These are phyloP conservation scores for Chrysaora quinquecirrha DNA, from an alignment of 30 jellyfish, hydroid and myxozoan genomes.

Conservation along the genomic window DNA sequence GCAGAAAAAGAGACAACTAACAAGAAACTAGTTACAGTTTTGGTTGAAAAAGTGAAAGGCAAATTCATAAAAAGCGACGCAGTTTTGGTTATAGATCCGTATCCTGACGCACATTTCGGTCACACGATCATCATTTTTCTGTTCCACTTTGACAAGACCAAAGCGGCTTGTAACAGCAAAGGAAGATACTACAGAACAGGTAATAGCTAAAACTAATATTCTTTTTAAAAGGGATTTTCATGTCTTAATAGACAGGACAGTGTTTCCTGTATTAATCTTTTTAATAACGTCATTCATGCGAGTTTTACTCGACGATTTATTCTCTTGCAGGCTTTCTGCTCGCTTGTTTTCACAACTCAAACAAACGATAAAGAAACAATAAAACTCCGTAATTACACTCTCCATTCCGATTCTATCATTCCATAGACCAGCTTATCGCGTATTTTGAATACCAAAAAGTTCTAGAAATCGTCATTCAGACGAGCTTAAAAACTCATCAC, in stretches of 20 bases:
- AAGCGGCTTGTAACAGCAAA: slow-evolving; percentile 41
- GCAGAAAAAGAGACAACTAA: slow-evolving; percentile 34
- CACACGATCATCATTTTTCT: slow-evolving; percentile 82
- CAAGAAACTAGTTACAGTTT: slow-evolving; percentile 35
- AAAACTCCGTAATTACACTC: not conserved
- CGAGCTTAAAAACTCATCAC: not conserved
- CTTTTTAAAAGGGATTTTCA: not conserved
- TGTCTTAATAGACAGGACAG: not conserved
- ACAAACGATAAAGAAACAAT: not conserved
- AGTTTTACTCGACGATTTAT: not conserved
- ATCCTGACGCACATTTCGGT: slow-evolving; percentile 97
- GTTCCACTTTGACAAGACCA: slow-evolving; percentile 39
- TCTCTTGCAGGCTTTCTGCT: not conserved
- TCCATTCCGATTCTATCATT: not conserved
- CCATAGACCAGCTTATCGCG: slow-evolving; percentile 21
- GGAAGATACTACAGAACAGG: slow-evolving; percentile 40
- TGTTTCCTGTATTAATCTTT: slow-evolving; percentile 3
- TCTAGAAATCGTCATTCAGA: not conserved
- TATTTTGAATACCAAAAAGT: slow-evolving; percentile 39
- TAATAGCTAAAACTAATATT: slow-evolving; percentile 1
- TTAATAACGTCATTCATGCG: not conserved
- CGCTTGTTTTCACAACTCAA: not conserved
- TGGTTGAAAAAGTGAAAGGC: slow-evolving; percentile 69
- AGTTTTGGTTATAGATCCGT: slow-evolving; percentile 89
- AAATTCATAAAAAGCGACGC: slow-evolving; percentile 68